phyloP scores from a whole-genome alignment of 2,888 invertebrate species.

The Cephus spinipes region DNA sequence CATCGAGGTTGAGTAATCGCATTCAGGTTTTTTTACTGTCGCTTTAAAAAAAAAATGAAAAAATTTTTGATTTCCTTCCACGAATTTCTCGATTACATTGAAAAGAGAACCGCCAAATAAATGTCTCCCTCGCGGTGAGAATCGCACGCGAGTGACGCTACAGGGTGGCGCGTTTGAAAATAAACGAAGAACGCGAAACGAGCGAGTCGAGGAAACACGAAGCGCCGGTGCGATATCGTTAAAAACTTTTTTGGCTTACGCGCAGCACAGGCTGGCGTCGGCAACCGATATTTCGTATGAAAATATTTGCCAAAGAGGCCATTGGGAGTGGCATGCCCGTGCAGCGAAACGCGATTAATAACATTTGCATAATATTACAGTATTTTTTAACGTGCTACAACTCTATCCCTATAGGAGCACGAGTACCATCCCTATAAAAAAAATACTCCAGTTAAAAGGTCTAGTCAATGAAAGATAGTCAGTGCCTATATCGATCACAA shows the following conservation, averaged over 20 bases:
- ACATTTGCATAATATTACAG: slow-evolving; percentile 64
- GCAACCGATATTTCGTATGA: slow-evolving; percentile 11
- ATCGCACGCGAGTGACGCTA: not conserved
- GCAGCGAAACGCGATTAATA: slow-evolving; percentile 48
- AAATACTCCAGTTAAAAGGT: not conserved
- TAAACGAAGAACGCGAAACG: not conserved
- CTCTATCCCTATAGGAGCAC: not conserved
- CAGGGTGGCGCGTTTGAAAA: not conserved
- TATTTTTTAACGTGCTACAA: slow-evolving; percentile 52
- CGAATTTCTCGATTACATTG: not conserved
- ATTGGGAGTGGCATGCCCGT: slow-evolving; percentile 2
- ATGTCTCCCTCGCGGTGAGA: not conserved
- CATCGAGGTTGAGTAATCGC: not conserved
- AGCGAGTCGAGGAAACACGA: not conserved
- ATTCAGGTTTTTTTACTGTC: not conserved
- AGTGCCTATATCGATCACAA: not conserved
- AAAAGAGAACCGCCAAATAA: not conserved
- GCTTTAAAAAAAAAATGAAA: not conserved
- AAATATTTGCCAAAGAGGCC: slow-evolving; percentile 23
- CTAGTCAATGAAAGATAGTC: not conserved
- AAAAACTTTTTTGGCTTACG: slow-evolving; percentile 22
- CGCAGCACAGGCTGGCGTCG: not conserved
- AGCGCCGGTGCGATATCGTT: slow-evolving; percentile 14
- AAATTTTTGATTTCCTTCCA: not conserved
- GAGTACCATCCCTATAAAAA: not conserved